Evolutionary conservation across 1,140 invertebrate genomes (phyloP).

Genomic region (Drosophila lacteicornis): DNA sequence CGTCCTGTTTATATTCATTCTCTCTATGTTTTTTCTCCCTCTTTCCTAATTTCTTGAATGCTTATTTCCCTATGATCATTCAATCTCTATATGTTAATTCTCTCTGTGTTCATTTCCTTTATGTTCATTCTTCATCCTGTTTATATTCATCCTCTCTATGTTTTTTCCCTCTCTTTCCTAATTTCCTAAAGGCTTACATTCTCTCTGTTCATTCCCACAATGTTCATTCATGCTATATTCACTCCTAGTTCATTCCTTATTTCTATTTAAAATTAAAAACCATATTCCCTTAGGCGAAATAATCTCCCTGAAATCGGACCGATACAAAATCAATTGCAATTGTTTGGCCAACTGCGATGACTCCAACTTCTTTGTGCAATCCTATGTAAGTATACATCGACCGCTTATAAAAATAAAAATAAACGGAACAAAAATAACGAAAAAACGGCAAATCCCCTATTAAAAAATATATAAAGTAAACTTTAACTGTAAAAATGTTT

Average conservation of each 20-base stretch:
- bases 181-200: too few species aligned
- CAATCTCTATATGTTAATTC: too few species aligned
- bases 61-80: too few species aligned
- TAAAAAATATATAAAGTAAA: slow-evolving; percentile 35
- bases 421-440: slow-evolving; percentile 8
- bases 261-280: too few species aligned
- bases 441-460: slow-evolving; percentile 15
- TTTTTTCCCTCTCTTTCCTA: too few species aligned
- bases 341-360: slow-evolving; percentile 88
- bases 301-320: slow-evolving; percentile 84
- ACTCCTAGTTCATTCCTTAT: slow-evolving; percentile 10
- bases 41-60: too few species aligned
- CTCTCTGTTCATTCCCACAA: background rate
- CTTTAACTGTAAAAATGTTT: slow-evolving; percentile 52
- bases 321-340: slow-evolving; percentile 86
- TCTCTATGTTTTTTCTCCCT: too few species aligned
- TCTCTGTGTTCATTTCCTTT: too few species aligned
- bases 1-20: too few species aligned
- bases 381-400: slow-evolving; percentile 83
- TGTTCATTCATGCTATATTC: background rate
- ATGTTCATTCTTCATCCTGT: too few species aligned
- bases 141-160: background rate
- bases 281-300: slow-evolving; percentile 77
- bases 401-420: slow-evolving; percentile 28
- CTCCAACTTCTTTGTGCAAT: slow-evolving; percentile 87